phyloP scores from a whole-genome alignment of 2,888 invertebrate species.

The Nephrotoma flavescens region DNA sequence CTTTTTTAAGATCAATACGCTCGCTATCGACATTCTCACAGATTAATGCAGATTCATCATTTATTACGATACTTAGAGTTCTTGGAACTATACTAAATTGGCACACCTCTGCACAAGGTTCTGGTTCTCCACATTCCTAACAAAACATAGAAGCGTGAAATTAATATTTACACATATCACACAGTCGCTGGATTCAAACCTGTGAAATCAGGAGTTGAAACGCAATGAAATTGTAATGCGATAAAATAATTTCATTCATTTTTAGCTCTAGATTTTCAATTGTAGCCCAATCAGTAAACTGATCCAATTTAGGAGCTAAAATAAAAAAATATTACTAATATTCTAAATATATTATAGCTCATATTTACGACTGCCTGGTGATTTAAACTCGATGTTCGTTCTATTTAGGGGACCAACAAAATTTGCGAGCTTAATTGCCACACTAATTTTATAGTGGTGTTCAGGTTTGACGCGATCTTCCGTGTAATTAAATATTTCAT shows the following conservation, averaged over 20 bases:
- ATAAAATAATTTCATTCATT: neutral
- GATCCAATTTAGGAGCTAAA: neutral
- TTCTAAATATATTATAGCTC: neutral
- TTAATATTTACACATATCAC: neutral
- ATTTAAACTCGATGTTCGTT: constrained; percentile 14
- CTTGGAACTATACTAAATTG: neutral
- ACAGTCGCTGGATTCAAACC: neutral
- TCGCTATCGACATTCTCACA: neutral
- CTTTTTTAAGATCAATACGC: neutral
- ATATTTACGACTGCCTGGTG: constrained; percentile 25
- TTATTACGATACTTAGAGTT: neutral
- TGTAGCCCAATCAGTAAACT: neutral
- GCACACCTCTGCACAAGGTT: neutral
- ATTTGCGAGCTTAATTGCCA: neutral
- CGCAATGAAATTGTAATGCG: no score
- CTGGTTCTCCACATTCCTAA: neutral
- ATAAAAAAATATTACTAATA: neutral
- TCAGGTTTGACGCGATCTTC: neutral
- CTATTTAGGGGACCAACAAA: neutral
- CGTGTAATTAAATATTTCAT: neutral
- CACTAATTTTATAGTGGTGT: neutral
- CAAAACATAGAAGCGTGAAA: neutral
- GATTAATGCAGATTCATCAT: neutral
- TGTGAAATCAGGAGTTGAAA: neutral
- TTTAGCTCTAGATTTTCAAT: neutral